A percentile compares a stretch with the other conserved stretches of the same genome.
Evolutionary conservation across 2,797 vertebrate genomes (phyloP).

Genomic region (Saxicola maurus): DNA sequence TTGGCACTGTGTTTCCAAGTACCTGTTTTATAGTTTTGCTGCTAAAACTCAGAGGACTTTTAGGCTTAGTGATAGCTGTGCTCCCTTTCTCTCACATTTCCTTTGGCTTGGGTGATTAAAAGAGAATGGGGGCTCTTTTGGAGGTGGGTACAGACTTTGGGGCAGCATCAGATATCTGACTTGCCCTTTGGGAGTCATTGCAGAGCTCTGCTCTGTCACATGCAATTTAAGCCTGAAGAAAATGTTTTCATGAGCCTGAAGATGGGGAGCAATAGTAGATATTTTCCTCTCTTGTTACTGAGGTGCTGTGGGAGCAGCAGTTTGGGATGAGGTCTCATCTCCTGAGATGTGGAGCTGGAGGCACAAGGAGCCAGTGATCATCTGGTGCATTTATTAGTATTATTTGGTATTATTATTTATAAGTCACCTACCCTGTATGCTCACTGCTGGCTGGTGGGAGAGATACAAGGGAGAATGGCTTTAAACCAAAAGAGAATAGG

Average conservation of each 20-base stretch:
- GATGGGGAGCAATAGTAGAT: background rate
- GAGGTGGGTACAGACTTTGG: background rate
- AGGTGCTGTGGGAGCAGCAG: background rate
- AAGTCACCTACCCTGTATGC: background rate
- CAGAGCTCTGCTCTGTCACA: background rate
- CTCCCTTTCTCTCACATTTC: background rate
- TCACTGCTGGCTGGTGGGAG: background rate
- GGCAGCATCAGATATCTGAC: background rate
- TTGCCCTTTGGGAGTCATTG: background rate
- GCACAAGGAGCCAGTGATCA: background rate
- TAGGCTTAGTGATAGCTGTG: background rate
- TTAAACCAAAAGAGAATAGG: background rate
- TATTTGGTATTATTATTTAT: background rate
- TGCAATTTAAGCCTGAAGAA: background rate
- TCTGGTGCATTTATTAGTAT: background rate
- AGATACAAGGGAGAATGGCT: background rate
- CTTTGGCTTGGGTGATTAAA: background rate
- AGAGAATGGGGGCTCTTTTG: background rate
- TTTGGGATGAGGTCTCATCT: background rate
- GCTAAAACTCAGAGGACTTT: background rate
- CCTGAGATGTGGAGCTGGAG: background rate
- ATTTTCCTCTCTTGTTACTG: background rate
- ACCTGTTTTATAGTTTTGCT: background rate
- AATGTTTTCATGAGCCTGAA: background rate
- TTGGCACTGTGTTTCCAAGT: background rate